Evolutionary conservation across 2,797 vertebrate genomes (phyloP).

Genomic region (Onychomys torridus): DNA sequence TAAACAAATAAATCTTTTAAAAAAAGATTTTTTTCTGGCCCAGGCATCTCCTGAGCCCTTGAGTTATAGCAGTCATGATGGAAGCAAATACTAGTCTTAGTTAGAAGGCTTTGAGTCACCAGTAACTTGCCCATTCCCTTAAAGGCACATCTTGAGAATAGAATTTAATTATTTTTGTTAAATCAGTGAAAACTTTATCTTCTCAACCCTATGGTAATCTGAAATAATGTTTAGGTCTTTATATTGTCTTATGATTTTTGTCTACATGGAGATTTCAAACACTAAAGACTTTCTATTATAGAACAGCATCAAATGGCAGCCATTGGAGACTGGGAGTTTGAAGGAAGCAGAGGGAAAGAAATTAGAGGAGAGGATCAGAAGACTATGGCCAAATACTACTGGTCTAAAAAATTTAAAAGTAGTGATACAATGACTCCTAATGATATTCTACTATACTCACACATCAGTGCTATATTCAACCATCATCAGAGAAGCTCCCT

Average conservation of each 20-base stretch:
- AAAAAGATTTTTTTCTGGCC: neutral
- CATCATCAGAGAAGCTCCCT: neutral
- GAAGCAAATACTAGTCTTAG: neutral
- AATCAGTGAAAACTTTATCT: slow-evolving; percentile 5
- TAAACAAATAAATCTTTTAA: too few relatives aligned
- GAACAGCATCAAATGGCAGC: neutral
- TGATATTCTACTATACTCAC: neutral
- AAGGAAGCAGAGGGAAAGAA: neutral
- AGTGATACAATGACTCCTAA: neutral
- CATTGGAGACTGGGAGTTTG: neutral
- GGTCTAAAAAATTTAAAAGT: neutral
- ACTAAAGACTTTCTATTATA: neutral
- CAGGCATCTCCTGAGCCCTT: neutral
- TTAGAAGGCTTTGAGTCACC: neutral
- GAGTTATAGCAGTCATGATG: neutral
- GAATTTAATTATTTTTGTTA: neutral
- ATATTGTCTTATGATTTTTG: neutral
- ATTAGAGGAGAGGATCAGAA: neutral
- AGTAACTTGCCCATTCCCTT: neutral
- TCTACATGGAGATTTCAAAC: neutral
- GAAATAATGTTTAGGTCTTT: neutral
- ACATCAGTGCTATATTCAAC: neutral
- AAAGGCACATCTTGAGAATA: neutral
- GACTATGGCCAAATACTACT: neutral
- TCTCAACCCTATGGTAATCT: neutral